Percentiles rank a stretch among this genome's conserved stretches.
These are phyloP conservation scores for Andrena bucephala DNA, from an alignment of 2,888 invertebrate species.

Conservation along the genomic window DNA sequence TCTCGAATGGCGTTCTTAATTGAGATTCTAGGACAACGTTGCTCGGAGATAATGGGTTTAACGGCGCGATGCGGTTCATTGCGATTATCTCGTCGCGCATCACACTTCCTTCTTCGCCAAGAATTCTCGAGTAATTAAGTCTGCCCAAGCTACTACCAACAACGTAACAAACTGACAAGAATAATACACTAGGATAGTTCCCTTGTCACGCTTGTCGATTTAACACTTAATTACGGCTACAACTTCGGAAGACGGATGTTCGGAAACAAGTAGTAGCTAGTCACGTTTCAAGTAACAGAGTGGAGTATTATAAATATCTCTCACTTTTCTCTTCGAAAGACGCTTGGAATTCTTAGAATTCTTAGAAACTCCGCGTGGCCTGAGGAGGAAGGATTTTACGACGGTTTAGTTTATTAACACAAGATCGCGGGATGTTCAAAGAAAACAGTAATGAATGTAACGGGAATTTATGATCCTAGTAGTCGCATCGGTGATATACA, in stretches of 20 bases:
- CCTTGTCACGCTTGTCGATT: not conserved
- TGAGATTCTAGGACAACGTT: constrained; percentile 42
- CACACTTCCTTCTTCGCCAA: not conserved
- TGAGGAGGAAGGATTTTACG: not conserved
- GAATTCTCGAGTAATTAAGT: constrained; percentile 19
- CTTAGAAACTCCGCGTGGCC: not conserved
- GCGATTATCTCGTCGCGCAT: constrained; percentile 27
- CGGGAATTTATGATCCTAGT: constrained; percentile 27
- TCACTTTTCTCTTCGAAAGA: not conserved
- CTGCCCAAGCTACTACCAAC: not conserved
- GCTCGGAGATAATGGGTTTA: constrained; percentile 20
- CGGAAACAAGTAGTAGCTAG: too few relatives aligned
- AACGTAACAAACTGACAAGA: not conserved
- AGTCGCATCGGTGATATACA: not conserved
- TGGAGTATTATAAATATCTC: not conserved
- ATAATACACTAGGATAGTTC: too few relatives aligned
- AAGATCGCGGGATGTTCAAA: constrained; percentile 32
- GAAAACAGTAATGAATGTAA: constrained; percentile 35
- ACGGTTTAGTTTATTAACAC: constrained; percentile 42
- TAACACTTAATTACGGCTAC: not conserved
- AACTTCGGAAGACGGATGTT: too few relatives aligned
- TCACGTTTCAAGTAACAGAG: too few relatives aligned
- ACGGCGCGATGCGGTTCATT: constrained; percentile 20
- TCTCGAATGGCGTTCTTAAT: constrained; percentile 1
- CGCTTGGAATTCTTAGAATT: not conserved